Evolutionary conservation across 2,113 vertebrate species (phyloP).

Genomic region (Passer montanus): DNA sequence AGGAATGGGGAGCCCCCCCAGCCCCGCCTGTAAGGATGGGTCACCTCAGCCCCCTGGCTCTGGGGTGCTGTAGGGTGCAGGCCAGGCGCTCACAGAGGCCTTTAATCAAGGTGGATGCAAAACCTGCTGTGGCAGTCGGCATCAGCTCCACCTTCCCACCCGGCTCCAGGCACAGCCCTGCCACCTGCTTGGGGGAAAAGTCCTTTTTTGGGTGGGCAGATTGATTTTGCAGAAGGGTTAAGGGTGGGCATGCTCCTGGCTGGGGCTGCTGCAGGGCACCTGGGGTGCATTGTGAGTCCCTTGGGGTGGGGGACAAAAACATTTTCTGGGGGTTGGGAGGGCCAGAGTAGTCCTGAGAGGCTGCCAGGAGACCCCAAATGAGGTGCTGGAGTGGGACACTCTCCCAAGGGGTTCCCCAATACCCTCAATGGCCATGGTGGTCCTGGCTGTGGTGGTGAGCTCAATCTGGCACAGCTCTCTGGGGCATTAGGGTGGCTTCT

Average conservation of each 20-base stretch:
- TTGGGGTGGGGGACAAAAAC: not conserved
- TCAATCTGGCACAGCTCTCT: not conserved
- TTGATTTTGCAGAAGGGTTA: not conserved
- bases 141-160: not conserved
- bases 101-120: not conserved
- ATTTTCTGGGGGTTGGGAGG: not conserved
- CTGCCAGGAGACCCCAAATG: not conserved
- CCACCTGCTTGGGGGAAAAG: not conserved
- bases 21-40: not conserved
- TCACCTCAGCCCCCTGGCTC: not conserved
- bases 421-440: not conserved
- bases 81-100: not conserved
- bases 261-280: not conserved
- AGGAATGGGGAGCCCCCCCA: not conserved
- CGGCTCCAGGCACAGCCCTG: fast-evolving
- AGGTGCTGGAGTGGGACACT: not conserved
- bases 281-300: not conserved
- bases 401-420: no score
- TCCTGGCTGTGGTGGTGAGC: not conserved
- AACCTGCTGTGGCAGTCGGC: not conserved
- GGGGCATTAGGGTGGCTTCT: not conserved
- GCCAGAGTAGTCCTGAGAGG: not conserved
- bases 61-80: not conserved
- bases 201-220: no score
- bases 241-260: no score